phyloP scores from a whole-genome alignment of 37 sponge, comb jelly and placozoan species.

The Ephydatia muelleri region DNA sequence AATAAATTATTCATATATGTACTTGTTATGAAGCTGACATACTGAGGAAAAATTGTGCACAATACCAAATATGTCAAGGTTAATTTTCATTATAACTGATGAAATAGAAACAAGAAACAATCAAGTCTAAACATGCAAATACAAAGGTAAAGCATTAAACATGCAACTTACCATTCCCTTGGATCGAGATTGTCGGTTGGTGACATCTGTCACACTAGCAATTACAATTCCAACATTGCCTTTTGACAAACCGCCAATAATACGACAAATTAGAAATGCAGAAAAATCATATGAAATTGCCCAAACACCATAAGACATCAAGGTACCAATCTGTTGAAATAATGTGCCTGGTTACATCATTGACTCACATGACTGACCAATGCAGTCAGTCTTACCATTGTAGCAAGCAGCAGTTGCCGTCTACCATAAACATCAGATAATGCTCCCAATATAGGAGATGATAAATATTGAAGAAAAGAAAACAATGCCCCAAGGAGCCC shows the following conservation, averaged over 20 bases:
- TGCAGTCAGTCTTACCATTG: slow-evolving; percentile 57
- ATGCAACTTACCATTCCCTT: slow-evolving; percentile 81
- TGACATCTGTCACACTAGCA: slow-evolving; percentile 87
- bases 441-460: slow-evolving; percentile 83
- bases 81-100: not conserved
- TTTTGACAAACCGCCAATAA: slow-evolving; percentile 79
- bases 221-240: slow-evolving; percentile 85
- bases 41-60: not conserved
- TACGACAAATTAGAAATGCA: slow-evolving; percentile 78
- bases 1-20: not conserved
- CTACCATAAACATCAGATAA: slow-evolving; percentile 87
- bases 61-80: not conserved
- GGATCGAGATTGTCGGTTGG: slow-evolving; percentile 56
- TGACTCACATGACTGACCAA: not conserved
- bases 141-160: too few species aligned
- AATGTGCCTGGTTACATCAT: not conserved
- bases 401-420: slow-evolving; percentile 65
- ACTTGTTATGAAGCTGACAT: not conserved
- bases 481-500: slow-evolving; percentile 89
- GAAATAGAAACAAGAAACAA: not conserved
- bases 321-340: slow-evolving; percentile 70
- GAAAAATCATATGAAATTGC: slow-evolving; percentile 77
- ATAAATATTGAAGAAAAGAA: slow-evolving; percentile 86
- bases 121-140: not conserved
- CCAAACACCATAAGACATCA: slow-evolving; percentile 81